phyloP scores from a whole-genome alignment of 2,888 invertebrate species.

The Parnassius apollo region DNA sequence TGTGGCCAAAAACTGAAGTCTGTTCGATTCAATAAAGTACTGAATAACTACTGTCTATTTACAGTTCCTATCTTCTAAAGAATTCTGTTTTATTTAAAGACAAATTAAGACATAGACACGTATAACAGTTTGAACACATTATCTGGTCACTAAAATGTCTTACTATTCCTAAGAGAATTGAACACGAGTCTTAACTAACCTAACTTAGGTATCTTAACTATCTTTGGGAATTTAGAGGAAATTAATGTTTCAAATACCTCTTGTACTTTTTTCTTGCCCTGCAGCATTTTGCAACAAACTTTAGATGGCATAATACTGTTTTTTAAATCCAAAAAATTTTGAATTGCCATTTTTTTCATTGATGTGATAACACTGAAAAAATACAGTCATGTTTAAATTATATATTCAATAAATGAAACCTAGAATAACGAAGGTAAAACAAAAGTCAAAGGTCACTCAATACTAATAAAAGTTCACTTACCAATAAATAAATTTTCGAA shows the following conservation, averaged over 20 bases:
- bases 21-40: slow-evolving; percentile 26
- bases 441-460: slow-evolving; percentile 25
- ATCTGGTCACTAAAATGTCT: slow-evolving; percentile 28
- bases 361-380: slow-evolving; percentile 33
- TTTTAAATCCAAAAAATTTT: slow-evolving; percentile 13
- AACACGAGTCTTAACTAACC: slow-evolving; percentile 36
- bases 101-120: slow-evolving; percentile 4
- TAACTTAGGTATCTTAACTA: slow-evolving; percentile 50
- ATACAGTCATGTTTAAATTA: slow-evolving; percentile 28
- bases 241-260: slow-evolving; percentile 27
- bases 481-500: slow-evolving; percentile 41
- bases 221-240: slow-evolving; percentile 57
- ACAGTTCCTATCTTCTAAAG: slow-evolving; percentile 1
- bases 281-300: background rate
- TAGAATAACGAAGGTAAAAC: slow-evolving; percentile 18
- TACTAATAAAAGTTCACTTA: slow-evolving; percentile 41
- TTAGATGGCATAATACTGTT: background rate
- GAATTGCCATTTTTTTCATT: background rate
- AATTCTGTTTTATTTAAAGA: slow-evolving; percentile 5
- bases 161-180: slow-evolving; percentile 39
- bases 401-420: slow-evolving; percentile 8
- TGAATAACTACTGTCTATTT: slow-evolving; percentile 30
- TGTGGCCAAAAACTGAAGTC: slow-evolving; percentile 33
- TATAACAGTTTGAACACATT: slow-evolving; percentile 20
- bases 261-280: slow-evolving; percentile 41